phyloP scores from a whole-genome alignment of 2,797 vertebrate species.

The Gymnothorax reevesii region DNA sequence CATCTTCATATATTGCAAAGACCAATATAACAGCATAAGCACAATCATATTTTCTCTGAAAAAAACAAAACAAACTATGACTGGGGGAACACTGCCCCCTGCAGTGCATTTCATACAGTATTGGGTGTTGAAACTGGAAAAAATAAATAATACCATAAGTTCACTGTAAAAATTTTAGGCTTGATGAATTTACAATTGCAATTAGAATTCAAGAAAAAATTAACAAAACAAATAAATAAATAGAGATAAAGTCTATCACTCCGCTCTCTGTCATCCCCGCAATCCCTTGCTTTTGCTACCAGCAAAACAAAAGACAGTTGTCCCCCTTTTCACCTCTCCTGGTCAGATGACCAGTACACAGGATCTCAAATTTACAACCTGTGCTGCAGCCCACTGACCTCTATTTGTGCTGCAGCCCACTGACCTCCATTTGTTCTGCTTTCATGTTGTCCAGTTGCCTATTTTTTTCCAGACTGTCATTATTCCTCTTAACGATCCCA shows the following conservation, averaged over 20 bases:
- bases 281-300: background rate
- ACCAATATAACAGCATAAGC: background rate
- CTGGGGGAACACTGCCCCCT: background rate
- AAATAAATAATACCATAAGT: background rate
- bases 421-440: background rate
- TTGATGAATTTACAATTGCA: slow-evolving; percentile 29
- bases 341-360: background rate
- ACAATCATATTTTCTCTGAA: too few species aligned
- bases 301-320: background rate
- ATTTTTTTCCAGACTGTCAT: background rate
- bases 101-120: background rate
- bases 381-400: slow-evolving; percentile 4
- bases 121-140: too few species aligned
- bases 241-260: slow-evolving; percentile 19
- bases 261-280: background rate
- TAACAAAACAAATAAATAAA: slow-evolving; percentile 57
- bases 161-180: background rate
- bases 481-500: slow-evolving; percentile 15
- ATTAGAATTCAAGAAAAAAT: slow-evolving; percentile 42
- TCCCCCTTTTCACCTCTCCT: background rate
- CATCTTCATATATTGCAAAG: background rate
- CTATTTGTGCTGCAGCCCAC: background rate
- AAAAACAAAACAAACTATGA: background rate
- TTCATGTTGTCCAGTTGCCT: slow-evolving; percentile 1
- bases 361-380: background rate